phyloP scores from a whole-genome alignment of 2,113 vertebrate species.

The Oostethus manadensis region DNA sequence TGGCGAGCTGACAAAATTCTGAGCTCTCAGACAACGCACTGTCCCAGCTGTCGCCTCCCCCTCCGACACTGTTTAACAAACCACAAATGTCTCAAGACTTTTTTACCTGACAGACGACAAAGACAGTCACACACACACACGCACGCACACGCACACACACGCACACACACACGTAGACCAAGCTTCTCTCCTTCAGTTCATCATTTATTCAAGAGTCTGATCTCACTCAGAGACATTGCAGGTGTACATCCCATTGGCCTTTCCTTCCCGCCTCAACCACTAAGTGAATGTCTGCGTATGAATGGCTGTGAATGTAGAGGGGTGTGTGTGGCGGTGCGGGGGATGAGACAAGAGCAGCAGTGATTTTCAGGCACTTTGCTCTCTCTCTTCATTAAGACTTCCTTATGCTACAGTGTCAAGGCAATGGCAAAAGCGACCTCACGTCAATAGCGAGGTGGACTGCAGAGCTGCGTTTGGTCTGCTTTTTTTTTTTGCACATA shows the following conservation, averaged over 20 bases:
- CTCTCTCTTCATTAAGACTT: conserved; percentile 33
- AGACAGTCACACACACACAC: not conserved
- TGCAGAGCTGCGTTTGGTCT: too few species aligned
- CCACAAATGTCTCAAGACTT: not conserved
- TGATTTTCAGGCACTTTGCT: conserved; percentile 38
- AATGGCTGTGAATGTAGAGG: conserved; percentile 8
- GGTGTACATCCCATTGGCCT: conserved; percentile 66
- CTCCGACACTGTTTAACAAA: not conserved
- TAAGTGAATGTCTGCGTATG: conserved; percentile 33
- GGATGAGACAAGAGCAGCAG: conserved; percentile 44
- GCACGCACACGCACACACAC: not conserved
- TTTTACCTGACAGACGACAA: not conserved
- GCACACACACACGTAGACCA: not conserved
- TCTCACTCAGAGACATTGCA: conserved; percentile 61
- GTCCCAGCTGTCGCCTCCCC: not conserved
- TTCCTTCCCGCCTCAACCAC: conserved; percentile 49
- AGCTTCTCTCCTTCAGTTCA: conserved; percentile 39
- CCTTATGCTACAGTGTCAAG: too few species aligned
- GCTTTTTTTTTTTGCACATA: too few species aligned
- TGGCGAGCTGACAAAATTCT: not conserved
- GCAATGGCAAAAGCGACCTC: too few species aligned
- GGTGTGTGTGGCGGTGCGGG: conserved; percentile 9
- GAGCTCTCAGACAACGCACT: not conserved
- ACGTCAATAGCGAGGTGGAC: too few species aligned
- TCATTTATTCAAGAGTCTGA: conserved; percentile 69